phyloP scores from a whole-genome alignment of 2,888 invertebrate species.

The Andrena minutula region DNA sequence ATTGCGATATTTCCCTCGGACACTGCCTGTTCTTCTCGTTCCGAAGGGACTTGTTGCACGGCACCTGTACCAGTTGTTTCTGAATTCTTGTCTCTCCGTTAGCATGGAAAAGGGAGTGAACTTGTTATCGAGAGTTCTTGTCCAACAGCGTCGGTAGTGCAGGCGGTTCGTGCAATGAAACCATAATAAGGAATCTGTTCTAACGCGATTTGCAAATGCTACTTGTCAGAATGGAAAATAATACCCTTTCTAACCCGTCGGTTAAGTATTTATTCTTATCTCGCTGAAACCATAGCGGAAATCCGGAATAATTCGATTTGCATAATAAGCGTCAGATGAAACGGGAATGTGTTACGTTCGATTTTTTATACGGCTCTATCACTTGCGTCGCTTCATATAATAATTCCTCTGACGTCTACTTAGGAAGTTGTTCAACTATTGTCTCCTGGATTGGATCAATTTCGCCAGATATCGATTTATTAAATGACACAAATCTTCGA shows the following conservation, averaged over 20 bases:
- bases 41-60: not conserved
- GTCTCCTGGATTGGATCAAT: too few relatives aligned
- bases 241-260: slow-evolving; percentile 1
- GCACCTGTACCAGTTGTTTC: not conserved
- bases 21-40: not conserved
- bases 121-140: not conserved
- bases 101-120: not conserved
- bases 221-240: slow-evolving; percentile 27
- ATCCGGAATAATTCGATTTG: slow-evolving; percentile 40
- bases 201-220: slow-evolving; percentile 39
- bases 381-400: not conserved
- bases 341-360: not conserved
- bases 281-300: slow-evolving; percentile 25
- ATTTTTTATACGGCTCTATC: not conserved
- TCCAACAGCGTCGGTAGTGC: not conserved
- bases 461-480: too few relatives aligned
- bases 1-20: not conserved
- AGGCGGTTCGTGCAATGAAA: slow-evolving; percentile 21
- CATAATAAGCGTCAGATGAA: slow-evolving; percentile 25
- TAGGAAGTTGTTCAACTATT: not conserved
- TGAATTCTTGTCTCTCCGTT: not conserved
- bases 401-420: not conserved
- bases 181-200: slow-evolving; percentile 34
- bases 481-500: not conserved
- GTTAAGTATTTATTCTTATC: slow-evolving; percentile 23